A percentile compares a stretch with the other conserved stretches of the same genome.
Conservation (phyloP, 92 coral and sea anemone species). For the Zoanthus solanderi region DNA sequence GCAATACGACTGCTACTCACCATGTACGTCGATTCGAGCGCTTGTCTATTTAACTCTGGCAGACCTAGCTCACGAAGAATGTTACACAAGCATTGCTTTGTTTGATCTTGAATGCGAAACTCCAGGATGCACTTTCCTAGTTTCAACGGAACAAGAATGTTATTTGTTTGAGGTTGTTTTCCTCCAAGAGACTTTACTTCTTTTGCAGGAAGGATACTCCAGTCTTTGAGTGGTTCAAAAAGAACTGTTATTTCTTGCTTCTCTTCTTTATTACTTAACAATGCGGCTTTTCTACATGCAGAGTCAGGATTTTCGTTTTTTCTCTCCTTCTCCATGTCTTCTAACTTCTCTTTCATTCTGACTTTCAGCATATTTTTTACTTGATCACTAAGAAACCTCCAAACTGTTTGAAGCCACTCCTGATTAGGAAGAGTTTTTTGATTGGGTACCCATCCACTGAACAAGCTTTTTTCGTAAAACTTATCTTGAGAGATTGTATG, state of each 20-base stretch:
- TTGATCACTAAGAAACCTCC: neutral
- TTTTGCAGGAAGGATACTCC: conserved; percentile 56
- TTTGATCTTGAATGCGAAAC: neutral
- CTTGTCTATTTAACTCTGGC: conserved; percentile 37
- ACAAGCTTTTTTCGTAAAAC: neutral
- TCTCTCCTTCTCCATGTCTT: neutral
- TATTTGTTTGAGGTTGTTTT: neutral
- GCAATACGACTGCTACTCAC: too few relatives aligned
- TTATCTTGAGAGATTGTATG: conserved; percentile 1
- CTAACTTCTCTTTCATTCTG: neutral
- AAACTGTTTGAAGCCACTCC: conserved; percentile 10
- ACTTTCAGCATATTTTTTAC: neutral
- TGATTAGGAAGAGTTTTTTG: conserved; percentile 43
- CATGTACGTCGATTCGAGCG: too few relatives aligned
- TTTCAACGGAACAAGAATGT: conserved; percentile 58
- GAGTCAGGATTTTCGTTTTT: too few relatives aligned
- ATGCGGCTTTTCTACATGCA: neutral
- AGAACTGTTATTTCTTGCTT: neutral
- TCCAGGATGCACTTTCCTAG: conserved; percentile 45
- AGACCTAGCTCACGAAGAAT: conserved; percentile 27
- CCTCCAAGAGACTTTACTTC: too few relatives aligned
- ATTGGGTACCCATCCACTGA: neutral
- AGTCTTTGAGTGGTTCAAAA: conserved; percentile 53
- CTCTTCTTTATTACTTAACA: conserved; percentile 11
- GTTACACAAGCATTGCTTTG: neutral